These are phyloP conservation scores for Parthenolecanium corni DNA, from an alignment of 2,888 invertebrate species.

Conservation along the genomic window DNA sequence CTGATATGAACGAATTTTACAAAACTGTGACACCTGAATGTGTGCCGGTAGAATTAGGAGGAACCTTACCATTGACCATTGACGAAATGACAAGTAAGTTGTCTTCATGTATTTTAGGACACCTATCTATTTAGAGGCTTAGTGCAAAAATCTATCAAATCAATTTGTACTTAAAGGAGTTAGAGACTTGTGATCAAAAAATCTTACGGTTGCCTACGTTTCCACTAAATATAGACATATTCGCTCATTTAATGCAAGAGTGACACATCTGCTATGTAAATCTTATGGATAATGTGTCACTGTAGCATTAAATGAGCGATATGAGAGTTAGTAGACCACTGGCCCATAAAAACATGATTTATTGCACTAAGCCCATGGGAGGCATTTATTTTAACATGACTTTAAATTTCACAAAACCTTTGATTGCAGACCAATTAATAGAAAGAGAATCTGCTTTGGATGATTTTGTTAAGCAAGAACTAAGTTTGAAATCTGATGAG, in stretches of 20 bases:
- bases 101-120: background rate
- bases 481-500: constrained; percentile 2
- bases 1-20: constrained; percentile 31
- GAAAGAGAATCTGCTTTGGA: background rate
- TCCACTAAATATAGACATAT: too few relatives aligned
- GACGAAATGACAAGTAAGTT: constrained; percentile 20
- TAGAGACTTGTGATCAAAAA: background rate
- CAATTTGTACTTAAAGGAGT: background rate
- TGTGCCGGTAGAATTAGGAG: constrained; percentile 33
- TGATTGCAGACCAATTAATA: background rate
- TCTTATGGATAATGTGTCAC: too few relatives aligned
- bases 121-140: background rate
- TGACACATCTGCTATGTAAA: too few relatives aligned
- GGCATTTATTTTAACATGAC: too few relatives aligned
- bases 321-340: too few relatives aligned
- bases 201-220: too few relatives aligned
- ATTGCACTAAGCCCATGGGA: too few relatives aligned
- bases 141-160: background rate
- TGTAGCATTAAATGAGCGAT: too few relatives aligned
- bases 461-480: background rate
- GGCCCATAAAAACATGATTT: too few relatives aligned
- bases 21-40: constrained; percentile 30
- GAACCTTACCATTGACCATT: constrained; percentile 18
- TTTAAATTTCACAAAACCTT: background rate
- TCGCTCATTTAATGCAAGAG: too few relatives aligned